phyloP scores from a whole-genome alignment of 2,797 vertebrate species.

The Trichosurus vulpecula region DNA sequence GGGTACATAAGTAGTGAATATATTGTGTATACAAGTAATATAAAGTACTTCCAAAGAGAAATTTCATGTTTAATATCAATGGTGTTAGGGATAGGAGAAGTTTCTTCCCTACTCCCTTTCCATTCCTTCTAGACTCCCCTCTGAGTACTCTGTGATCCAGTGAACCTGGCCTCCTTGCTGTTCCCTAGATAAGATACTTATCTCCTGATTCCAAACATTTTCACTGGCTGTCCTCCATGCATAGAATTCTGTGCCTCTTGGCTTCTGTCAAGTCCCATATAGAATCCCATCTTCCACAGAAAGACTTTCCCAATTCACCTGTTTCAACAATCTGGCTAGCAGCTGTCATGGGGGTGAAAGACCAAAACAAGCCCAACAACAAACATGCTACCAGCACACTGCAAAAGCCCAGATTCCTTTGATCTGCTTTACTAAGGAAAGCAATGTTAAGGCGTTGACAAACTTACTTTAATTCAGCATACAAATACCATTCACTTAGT shows the following conservation, averaged over 20 bases:
- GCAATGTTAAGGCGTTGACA: too few relatives aligned
- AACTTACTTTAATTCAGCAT: too few relatives aligned
- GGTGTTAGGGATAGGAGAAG: not conserved
- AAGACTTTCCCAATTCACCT: not conserved
- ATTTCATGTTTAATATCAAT: not conserved
- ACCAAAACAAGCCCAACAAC: too few relatives aligned
- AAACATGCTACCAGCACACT: too few relatives aligned
- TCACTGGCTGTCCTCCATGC: not conserved
- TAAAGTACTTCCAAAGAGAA: not conserved
- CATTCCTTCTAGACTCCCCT: not conserved
- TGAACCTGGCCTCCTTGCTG: not conserved
- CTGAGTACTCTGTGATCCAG: not conserved
- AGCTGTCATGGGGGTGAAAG: too few relatives aligned
- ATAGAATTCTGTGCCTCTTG: not conserved
- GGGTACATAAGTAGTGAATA: not conserved
- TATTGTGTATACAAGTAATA: not conserved
- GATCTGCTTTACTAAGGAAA: too few relatives aligned
- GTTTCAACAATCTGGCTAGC: too few relatives aligned
- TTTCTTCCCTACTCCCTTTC: not conserved
- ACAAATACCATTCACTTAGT: too few relatives aligned
- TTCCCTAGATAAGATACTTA: not conserved
- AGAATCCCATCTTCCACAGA: not conserved
- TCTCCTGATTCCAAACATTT: not conserved
- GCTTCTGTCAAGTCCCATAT: not conserved
- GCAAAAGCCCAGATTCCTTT: too few relatives aligned